Evolutionary conservation across 2,113 vertebrate species (phyloP).

Genomic region (Prunella fulvescens): DNA sequence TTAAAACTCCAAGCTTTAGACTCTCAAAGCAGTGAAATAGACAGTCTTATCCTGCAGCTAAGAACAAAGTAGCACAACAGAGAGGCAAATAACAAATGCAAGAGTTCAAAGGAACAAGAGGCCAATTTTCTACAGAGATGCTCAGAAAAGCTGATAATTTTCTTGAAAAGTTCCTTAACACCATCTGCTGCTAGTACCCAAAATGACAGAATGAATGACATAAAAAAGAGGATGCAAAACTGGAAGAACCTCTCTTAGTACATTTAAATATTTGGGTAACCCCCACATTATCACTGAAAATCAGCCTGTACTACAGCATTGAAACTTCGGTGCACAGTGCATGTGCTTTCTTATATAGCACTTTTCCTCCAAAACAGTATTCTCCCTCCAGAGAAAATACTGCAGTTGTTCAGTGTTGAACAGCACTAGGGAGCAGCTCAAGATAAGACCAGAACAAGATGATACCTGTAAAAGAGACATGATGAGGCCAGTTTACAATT

Average conservation of each 20-base stretch:
- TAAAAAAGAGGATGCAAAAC: neutral
- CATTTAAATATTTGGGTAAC: neutral
- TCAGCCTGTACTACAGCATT: neutral
- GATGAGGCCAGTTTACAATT: neutral
- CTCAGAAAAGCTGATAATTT: neutral
- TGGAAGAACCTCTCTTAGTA: neutral
- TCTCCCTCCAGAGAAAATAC: neutral
- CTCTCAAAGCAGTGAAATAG: neutral
- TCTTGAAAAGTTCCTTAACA: neutral
- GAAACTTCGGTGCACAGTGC: neutral
- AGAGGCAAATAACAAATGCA: neutral
- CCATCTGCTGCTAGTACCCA: neutral
- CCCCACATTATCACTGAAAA: neutral
- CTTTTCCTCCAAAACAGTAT: neutral
- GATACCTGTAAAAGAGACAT: neutral
- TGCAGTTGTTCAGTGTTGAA: neutral
- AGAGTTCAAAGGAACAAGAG: neutral
- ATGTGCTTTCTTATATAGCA: fast-evolving
- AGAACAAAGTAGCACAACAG: neutral
- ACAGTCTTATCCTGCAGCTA: neutral
- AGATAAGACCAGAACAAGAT: neutral
- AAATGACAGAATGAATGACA: neutral
- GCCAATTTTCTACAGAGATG: neutral
- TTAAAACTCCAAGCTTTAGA: neutral
- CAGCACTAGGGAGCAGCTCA: neutral